Base-by-base conservation (phyloP, 2,797 vertebrate species). In the Gallirallus australis region DNA sequence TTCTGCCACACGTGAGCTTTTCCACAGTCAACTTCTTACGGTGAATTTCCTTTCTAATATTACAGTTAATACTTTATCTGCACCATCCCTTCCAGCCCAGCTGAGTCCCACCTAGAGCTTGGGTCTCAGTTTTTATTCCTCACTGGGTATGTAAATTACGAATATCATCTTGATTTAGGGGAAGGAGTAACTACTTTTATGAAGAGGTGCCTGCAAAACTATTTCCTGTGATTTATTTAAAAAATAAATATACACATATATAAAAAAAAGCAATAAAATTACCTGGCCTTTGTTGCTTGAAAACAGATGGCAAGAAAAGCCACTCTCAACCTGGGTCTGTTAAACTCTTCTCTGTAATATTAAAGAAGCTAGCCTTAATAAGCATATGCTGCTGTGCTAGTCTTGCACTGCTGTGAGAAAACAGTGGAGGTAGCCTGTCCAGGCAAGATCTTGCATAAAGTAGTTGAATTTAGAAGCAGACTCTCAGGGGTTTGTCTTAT, bases 371-470 rank as follows among this genome's bases (percentile, higher is more conserved):
- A 69, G 39, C 30, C 48, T 60, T 94, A 88, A 57, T 82, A 78
- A 91, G 75, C 31, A 60, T 89, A 31, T 25, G 24, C 24, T 93
- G 75, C 61, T 73, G 48, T 8, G 1, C 65, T 77, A 60, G 28
- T 64, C 19, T 56, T 87, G 82, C 70, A 73, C 33, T 81, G 72
- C 95, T 83, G 65, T 76, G 89, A 94, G 82, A 47, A 86, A 84
- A 64, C 60, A 70, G 37, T 78, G 81, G 70, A 90, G 96, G 82
- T 79, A 73, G 7, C 50, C 82, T 1, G 1, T 88, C 73, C 83
- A 89, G 88, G 90, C 85, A 68, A 90, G 70, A 21, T 54, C 87
- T 84, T 86, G 80, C 82, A 77, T 95, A 47, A 91, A 95, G 37
- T 13, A 56, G 56, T 82, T 77, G 73, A 54, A 73, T 96, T 94